These are phyloP conservation scores for Cetonia aurata DNA, from an alignment of 2,888 invertebrate genomes.

Conservation along the genomic window DNA sequence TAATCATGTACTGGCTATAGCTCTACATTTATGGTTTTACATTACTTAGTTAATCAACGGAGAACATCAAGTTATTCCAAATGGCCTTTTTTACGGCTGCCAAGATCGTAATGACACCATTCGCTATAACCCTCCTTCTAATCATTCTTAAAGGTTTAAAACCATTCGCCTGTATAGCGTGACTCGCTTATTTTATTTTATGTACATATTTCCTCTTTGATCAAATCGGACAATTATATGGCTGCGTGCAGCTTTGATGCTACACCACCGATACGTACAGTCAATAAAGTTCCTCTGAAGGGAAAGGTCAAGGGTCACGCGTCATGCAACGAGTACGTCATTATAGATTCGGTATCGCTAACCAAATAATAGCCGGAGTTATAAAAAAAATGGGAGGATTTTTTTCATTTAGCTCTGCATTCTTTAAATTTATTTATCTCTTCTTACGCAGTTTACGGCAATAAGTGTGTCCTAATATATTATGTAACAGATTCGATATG, in stretches of 20 bases:
- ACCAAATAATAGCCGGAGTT: background rate
- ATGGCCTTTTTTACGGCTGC: conserved; percentile 16
- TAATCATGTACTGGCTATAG: too few species aligned
- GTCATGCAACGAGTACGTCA: background rate
- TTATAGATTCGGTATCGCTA: background rate
- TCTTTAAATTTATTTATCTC: too few species aligned
- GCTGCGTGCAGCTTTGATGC: conserved; percentile 24
- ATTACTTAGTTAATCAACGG: conserved; percentile 6
- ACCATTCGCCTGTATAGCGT: conserved; percentile 9
- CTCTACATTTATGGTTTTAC: too few species aligned
- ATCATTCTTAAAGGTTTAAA: background rate
- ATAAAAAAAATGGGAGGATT: background rate
- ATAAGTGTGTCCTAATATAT: too few species aligned
- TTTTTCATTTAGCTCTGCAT: too few species aligned
- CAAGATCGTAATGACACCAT: conserved; percentile 6
- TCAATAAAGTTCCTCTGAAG: background rate
- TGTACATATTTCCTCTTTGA: conserved; percentile 12
- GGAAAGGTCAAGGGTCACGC: conserved; percentile 24
- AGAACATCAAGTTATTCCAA: conserved; percentile 19
- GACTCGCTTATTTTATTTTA: conserved; percentile 11
- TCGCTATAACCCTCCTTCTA: background rate
- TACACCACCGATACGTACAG: background rate
- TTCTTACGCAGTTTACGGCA: too few species aligned
- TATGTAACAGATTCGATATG: too few species aligned
- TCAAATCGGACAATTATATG: conserved; percentile 28